Evolutionary conservation across 1,140 invertebrate genomes (phyloP), one percentile per base, ranked within the genome.

Genomic region (Adoxophyes honmai): DNA sequence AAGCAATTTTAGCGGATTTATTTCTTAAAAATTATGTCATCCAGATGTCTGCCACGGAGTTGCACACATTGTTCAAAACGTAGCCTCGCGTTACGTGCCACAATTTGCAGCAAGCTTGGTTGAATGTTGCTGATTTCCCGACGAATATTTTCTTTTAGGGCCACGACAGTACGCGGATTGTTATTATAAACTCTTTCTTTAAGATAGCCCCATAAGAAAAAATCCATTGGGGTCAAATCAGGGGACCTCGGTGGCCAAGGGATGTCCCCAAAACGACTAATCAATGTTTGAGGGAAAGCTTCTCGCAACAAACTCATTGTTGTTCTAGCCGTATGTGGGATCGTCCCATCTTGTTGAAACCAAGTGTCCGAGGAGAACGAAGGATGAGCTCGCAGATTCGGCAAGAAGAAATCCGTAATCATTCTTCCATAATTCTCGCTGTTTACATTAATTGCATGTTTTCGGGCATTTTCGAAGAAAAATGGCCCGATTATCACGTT

Each of bases 321-420:
- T n/a, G n/a, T 10, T 34, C 34, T 34, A 34, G 34, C 34, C 7
- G 34, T 34, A 10, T 34, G 34, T 1, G 34, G 34, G 59, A n/a
- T n/a, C n/a, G n/a, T n/a, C n/a, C 80, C 81, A 70, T 90, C 80
- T 59, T 89, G 81, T 51, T 89, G 57, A 36, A 60, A 60, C 60
- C 55, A 60, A 16, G 44, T 64, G 57, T 60, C 34, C 48, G 38
- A 51, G 57, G 55, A 36, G 33, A 21, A 53, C 15, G 44, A 51
- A 51, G 61, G 9, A 39, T 55, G 55, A 44, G 21, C 57, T 59
- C 55, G 37, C 36, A 64, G 36, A 11, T 53, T 59, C 28, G 28
- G 53, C 11, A 59, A 42, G 4, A 59, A 59, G 48, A 57, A 57
- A 62, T 55, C 35, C 14, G 36, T 33, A 44, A 64, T 48, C 58